Conservation (phyloP, 1,140 invertebrate species). For the Drosophila prosaltans region DNA sequence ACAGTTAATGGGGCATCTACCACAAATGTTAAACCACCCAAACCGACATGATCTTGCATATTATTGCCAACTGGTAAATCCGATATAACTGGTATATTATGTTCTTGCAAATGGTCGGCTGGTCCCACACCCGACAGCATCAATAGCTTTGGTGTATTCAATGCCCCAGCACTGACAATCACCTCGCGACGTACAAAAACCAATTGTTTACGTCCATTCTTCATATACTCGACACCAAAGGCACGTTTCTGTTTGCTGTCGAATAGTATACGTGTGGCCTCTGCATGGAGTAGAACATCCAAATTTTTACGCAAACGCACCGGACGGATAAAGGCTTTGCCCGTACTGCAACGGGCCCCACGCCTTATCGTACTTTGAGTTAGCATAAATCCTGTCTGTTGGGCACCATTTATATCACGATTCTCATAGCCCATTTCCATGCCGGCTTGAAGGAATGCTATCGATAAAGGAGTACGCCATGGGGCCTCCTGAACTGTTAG, state of each 20-base stretch:
- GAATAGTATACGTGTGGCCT: conserved; percentile 89
- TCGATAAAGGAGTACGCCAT: conserved; percentile 90
- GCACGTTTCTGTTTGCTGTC: conserved; percentile 87
- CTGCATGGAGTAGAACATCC: conserved; percentile 91
- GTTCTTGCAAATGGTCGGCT: conserved; percentile 88
- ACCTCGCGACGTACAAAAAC: conserved; percentile 90
- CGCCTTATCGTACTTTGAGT: conserved; percentile 93
- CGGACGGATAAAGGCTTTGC: conserved; percentile 94
- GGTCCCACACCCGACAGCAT: conserved; percentile 96
- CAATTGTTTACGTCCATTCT: conserved; percentile 86
- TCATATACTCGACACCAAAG: conserved; percentile 90
- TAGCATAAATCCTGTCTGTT: conserved; percentile 93
- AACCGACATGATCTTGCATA: conserved; percentile 89
- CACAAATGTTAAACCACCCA: conserved; percentile 92
- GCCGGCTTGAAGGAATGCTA: conserved; percentile 92
- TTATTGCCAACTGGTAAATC: conserved; percentile 92
- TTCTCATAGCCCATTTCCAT: conserved; percentile 91
- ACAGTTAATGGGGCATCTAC: conserved; percentile 91
- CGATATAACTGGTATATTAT: conserved; percentile 89
- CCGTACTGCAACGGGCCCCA: conserved; percentile 93
- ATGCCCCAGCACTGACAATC: conserved; percentile 91
- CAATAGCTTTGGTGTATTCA: conserved; percentile 92
- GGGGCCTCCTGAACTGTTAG: conserved; percentile 93
- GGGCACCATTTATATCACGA: conserved; percentile 91
- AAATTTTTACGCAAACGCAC: conserved; percentile 91